Base-by-base conservation (phyloP, 2,113 vertebrate genomes). In the Neopipo cinnamomea region DNA sequence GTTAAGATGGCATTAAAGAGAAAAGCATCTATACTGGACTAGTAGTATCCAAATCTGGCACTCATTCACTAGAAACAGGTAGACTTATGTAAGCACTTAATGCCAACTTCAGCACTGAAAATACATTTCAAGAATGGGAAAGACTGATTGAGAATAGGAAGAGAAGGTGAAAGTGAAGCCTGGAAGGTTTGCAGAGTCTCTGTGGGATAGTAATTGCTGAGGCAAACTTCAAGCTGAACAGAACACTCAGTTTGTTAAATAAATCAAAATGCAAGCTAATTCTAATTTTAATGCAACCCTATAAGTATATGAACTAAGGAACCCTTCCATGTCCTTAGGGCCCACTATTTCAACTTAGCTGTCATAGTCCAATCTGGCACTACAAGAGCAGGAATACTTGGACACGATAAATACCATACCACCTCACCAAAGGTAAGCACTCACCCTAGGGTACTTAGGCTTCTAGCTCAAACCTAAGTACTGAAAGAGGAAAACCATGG, bases 161-260 rank as follows among this genome's bases (percentile, higher is more conserved):
- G 8, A 85, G 47, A 85, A 92, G 35, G 63, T 21, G 14, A 76
- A 95, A 92, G 56, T 4, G 2, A 50, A 90, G 82, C 67, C 93
- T 94, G 37, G 77, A 92, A 96, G 77, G 82, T 95, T 56, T 91
- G 61, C 31, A 89, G 55, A 91, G 73, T 56, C 80, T 93, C 92
- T 91, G 49, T 79, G 91, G 84, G 72, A 86, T 41, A 95, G 79
- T 37, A 95, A 92, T 90, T 91, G 88, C 91, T 90, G 85, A 96
- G 75, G 79, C 90, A 96, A 96, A 92, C 81, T 88, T 89, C 89
- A 50, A 75, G n/a, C 41, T 80, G 88, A 97, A 94, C 59, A 86
- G 56, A 95, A 50, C 52, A 70, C 44, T 94, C 76, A 70, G 80
- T 92, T 87, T 93, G 84, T 92, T 94, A 92, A 96, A 97, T 93